Evolutionary conservation across 2,113 vertebrate species (phyloP).

Genomic region (Nibea coibor): DNA sequence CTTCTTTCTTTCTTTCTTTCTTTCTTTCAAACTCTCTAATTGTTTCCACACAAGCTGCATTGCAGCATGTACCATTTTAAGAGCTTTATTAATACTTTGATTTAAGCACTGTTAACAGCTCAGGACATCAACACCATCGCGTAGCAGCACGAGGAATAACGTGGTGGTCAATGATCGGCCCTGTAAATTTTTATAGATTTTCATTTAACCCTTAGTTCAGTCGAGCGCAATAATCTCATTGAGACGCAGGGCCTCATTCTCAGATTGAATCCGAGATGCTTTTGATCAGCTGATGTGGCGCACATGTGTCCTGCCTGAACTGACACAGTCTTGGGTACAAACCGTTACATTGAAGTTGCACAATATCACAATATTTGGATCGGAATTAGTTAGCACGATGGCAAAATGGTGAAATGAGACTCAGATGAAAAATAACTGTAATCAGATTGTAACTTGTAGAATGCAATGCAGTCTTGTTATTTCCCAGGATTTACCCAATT

Average conservation of each 20-base stretch:
- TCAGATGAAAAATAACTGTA: slow-evolving; percentile 36
- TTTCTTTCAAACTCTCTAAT: too few relatives aligned
- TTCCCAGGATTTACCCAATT: slow-evolving; percentile 47
- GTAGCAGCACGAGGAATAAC: background rate
- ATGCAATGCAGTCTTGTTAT: slow-evolving; percentile 19
- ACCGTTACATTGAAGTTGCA: slow-evolving; percentile 37
- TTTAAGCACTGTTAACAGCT: background rate
- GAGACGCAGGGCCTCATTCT: too few relatives aligned
- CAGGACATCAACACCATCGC: background rate
- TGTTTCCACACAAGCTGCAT: background rate
- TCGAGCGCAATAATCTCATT: too few relatives aligned
- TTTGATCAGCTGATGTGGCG: slow-evolving; percentile 30
- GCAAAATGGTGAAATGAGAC: slow-evolving; percentile 45
- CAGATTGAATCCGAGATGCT: slow-evolving; percentile 23
- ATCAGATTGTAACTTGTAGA: slow-evolving; percentile 25
- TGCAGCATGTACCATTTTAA: background rate
- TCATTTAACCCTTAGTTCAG: too few relatives aligned
- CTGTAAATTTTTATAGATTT: background rate
- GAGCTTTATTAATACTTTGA: background rate
- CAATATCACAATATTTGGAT: slow-evolving; percentile 51
- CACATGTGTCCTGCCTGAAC: slow-evolving; percentile 6
- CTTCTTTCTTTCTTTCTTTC: too few relatives aligned
- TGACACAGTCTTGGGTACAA: slow-evolving; percentile 12
- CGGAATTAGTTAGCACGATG: slow-evolving; percentile 42
- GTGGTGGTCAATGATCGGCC: background rate